phyloP scores from a whole-genome alignment of 2,888 invertebrate species.

The Cephus runcator region DNA sequence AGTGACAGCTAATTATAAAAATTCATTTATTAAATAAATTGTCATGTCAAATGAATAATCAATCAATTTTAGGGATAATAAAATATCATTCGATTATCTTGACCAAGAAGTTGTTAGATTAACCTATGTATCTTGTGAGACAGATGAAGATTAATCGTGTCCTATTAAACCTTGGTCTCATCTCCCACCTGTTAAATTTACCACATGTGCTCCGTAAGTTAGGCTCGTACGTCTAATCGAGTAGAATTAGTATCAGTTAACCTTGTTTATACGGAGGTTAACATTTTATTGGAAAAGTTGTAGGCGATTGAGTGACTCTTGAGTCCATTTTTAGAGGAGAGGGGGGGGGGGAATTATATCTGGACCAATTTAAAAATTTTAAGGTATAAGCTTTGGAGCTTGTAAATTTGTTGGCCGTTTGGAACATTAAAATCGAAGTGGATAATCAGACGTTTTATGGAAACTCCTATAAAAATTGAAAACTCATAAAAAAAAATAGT shows the following conservation, averaged over 20 bases:
- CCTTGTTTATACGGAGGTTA: background rate
- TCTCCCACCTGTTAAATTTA: background rate
- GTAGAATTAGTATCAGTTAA: background rate
- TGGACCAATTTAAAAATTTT: background rate
- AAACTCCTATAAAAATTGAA: background rate
- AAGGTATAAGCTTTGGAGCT: background rate
- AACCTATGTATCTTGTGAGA: slow-evolving; percentile 8
- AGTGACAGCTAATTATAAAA: background rate
- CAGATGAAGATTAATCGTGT: slow-evolving; percentile 19
- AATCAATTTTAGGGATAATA: background rate
- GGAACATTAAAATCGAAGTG: background rate
- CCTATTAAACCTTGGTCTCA: background rate
- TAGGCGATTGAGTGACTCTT: no score
- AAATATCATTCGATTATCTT: slow-evolving; percentile 2
- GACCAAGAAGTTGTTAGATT: slow-evolving; percentile 2
- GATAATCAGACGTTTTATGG: background rate
- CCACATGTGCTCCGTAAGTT: background rate
- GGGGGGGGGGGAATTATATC: background rate
- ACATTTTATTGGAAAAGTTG: no score
- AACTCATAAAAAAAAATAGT: background rate
- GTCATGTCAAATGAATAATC: no score
- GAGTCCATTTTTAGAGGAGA: background rate
- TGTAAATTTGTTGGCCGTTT: background rate
- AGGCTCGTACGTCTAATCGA: background rate
- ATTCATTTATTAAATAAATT: background rate